Conservation (phyloP, 23 tunicate genomes). For the Styela clava region DNA sequence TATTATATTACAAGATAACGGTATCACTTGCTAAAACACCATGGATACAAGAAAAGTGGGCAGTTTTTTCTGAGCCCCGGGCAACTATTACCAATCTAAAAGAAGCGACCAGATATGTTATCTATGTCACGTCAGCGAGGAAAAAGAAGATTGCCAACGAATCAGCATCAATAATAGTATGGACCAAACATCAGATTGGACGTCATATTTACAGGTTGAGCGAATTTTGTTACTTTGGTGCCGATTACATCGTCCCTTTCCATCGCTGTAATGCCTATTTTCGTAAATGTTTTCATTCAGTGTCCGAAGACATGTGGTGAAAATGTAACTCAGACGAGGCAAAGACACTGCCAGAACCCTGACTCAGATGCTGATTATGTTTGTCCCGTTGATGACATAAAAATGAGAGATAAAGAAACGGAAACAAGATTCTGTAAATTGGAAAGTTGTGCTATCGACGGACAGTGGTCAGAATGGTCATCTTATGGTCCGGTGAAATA, state of each 20-base stretch:
- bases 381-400: background rate
- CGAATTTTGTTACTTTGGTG: too few relatives aligned
- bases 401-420: background rate
- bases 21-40: background rate
- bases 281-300: too few relatives aligned
- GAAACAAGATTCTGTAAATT: conserved; percentile 1
- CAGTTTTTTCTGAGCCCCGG: background rate
- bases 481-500: conserved; percentile 21
- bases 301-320: conserved; percentile 26
- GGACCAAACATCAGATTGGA: conserved; percentile 29
- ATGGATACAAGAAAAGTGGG: background rate
- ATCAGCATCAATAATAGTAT: conserved; percentile 5
- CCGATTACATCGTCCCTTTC: too few relatives aligned
- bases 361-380: background rate
- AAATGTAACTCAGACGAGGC: background rate
- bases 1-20: too few relatives aligned
- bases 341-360: conserved; percentile 17
- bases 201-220: conserved; percentile 18
- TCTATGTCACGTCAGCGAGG: conserved; percentile 16
- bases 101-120: conserved; percentile 14
- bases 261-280: too few relatives aligned
- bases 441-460: conserved; percentile 29
- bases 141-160: background rate
- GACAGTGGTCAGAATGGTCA: conserved; percentile 52
- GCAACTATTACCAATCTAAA: background rate